A percentile compares a stretch with the other conserved stretches of the same genome.
These are phyloP conservation scores for Chirona hameri DNA, from an alignment of 2,888 invertebrate species.

Conservation along the genomic window DNA sequence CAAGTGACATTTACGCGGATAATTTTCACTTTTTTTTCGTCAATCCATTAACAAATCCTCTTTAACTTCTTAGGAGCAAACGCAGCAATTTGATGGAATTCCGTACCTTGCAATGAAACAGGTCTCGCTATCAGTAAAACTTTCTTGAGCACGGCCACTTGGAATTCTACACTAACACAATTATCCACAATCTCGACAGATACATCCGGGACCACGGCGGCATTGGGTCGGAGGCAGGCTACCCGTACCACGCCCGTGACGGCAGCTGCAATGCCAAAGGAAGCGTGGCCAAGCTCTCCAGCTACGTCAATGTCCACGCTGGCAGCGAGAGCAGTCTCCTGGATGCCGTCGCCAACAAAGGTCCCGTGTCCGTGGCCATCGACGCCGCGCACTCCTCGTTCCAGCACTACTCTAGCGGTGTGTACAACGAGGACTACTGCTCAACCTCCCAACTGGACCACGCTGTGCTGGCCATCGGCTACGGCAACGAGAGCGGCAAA, in stretches of 20 bases:
- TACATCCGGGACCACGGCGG: constrained; percentile 76
- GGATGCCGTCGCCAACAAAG: constrained; percentile 75
- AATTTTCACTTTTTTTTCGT: too few species aligned
- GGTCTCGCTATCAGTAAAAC: too few species aligned
- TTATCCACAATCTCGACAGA: too few species aligned
- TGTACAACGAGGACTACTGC: constrained; percentile 68
- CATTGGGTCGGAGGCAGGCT: constrained; percentile 80
- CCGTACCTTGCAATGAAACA: too few species aligned
- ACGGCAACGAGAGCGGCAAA: constrained; percentile 54
- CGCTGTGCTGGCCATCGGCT: constrained; percentile 78
- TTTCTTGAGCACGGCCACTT: too few species aligned
- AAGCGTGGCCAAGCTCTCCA: constrained; percentile 73
- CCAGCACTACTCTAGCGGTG: constrained; percentile 70
- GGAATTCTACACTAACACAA: too few species aligned
- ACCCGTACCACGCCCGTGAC: constrained; percentile 70
- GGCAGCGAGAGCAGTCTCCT: constrained; percentile 70
- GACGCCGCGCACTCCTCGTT: constrained; percentile 80
- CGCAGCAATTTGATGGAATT: too few species aligned
- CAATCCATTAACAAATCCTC: too few species aligned
- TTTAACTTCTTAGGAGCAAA: too few species aligned
- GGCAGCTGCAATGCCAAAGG: constrained; percentile 44
- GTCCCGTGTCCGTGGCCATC: constrained; percentile 82
- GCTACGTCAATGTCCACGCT: constrained; percentile 68
- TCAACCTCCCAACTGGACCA: constrained; percentile 69
- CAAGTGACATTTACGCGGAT: too few species aligned